A percentile compares a stretch with the other conserved stretches of the same genome.
These are phyloP conservation scores for Ptychadena robeensis DNA, from an alignment of 2,797 vertebrate genomes.

Conservation along the genomic window DNA sequence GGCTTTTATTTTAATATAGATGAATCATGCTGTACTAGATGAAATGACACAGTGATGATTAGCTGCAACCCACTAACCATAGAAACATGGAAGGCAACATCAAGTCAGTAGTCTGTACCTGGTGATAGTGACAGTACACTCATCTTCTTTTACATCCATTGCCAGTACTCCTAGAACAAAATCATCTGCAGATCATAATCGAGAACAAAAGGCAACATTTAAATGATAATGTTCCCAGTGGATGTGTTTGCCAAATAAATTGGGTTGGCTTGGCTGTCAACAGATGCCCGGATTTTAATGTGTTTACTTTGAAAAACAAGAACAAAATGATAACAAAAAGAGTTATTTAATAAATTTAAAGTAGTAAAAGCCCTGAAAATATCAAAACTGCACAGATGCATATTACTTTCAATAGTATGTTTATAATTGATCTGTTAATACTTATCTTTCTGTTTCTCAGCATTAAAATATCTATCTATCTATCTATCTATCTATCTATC, in stretches of 20 bases:
- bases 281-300: conserved; percentile 51
- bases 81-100: neutral
- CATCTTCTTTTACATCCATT: conserved; percentile 18
- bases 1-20: neutral
- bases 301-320: conserved; percentile 53
- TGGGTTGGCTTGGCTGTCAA: conserved; percentile 41
- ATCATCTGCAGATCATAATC: conserved; percentile 41
- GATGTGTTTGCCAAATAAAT: conserved; percentile 55
- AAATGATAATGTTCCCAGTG: conserved; percentile 43
- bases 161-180: conserved; percentile 44
- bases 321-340: conserved; percentile 16
- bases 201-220: conserved; percentile 51
- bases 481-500: too few species aligned
- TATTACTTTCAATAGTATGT: neutral
- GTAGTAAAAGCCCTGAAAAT: neutral
- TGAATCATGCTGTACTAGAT: neutral
- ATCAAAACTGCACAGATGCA: neutral
- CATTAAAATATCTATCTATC: neutral
- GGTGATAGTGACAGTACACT: conserved; percentile 1
- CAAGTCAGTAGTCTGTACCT: conserved; percentile 4
- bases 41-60: neutral
- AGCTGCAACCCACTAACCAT: neutral
- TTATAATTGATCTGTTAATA: too few species aligned
- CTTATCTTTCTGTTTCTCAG: too few species aligned
- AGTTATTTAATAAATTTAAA: neutral